phyloP scores from a whole-genome alignment of 2,113 vertebrate species.

The Myotis yumanensis region DNA sequence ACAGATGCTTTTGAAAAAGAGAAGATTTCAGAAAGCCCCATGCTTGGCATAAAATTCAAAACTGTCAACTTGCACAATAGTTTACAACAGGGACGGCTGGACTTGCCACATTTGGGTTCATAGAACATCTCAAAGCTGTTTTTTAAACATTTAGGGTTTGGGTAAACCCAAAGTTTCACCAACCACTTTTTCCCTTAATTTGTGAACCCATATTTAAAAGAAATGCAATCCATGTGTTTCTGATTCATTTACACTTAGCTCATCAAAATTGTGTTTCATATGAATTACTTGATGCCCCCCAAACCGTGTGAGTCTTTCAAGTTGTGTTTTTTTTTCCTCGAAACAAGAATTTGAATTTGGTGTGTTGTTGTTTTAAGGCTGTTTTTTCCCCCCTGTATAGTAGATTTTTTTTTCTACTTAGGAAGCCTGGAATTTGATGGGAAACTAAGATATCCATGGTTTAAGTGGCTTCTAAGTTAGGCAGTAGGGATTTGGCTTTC shows the following conservation, averaged over 20 bases:
- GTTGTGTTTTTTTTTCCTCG: slow-evolving; percentile 36
- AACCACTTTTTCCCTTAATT: slow-evolving; percentile 68
- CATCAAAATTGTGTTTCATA: slow-evolving; percentile 66
- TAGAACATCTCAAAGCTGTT: slow-evolving; percentile 51
- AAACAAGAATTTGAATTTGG: slow-evolving; percentile 54
- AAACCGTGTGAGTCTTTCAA: slow-evolving; percentile 56
- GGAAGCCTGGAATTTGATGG: not conserved
- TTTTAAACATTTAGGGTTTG: slow-evolving; percentile 64
- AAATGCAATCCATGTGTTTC: slow-evolving; percentile 66
- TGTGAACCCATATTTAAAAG: slow-evolving; percentile 65
- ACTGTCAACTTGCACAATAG: slow-evolving; percentile 43
- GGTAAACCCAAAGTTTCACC: slow-evolving; percentile 50
- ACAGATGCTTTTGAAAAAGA: slow-evolving; percentile 44
- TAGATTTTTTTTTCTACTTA: not conserved
- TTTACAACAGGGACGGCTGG: slow-evolving; percentile 25
- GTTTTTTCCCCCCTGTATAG: not conserved
- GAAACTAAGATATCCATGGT: slow-evolving; percentile 22
- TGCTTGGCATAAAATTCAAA: slow-evolving; percentile 51
- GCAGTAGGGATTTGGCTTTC: not conserved
- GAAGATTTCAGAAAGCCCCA: slow-evolving; percentile 33
- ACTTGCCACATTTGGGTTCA: slow-evolving; percentile 22
- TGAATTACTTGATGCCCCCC: slow-evolving; percentile 55
- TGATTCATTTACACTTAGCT: slow-evolving; percentile 71
- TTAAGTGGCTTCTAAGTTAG: not conserved
- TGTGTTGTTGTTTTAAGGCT: slow-evolving; percentile 57